Evolutionary conservation across 2,113 vertebrate species (phyloP), one percentile per base, ranked within the genome.

Genomic region (Scophthalmus maximus): DNA sequence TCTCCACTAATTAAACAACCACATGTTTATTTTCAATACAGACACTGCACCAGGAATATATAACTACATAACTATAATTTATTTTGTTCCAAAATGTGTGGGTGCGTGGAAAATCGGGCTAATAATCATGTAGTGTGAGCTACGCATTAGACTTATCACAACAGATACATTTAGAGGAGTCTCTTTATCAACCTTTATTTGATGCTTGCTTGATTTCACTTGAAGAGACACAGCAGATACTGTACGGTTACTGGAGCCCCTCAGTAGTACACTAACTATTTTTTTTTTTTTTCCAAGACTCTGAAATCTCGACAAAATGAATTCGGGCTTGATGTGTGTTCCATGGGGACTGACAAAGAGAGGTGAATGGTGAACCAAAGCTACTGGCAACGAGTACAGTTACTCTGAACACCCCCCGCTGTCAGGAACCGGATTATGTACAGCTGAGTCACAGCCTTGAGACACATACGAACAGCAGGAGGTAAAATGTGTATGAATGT

Each of bases 361-460:
- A 38, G 22, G n/a, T 23, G 27, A 58, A 76, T 40, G 50, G 53
- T 60, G 26, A 71, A 69, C 15, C 10, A 15, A 44, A 68, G 56
- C 46, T 68, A 32, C 40, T 64, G 42, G 49, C 20, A 44, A 5
- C 22, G 17, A 2, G 71, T 49, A 59, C 69, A 73, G 71, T 76
- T 51, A 60, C 49, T 25, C 57, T 63, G 29, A 79, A 79, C 69
- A 66, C 42, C 69, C 46, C 50, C 56, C 61, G 8, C 11, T 78
- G 53, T 73, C 67, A 62, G 53, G 58, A 72, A 69, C 22, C 14
- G 8, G 56, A 66, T 38, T 59, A 55, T 5, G 42, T 44, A 59
- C 51, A 44, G 5, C 79, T 85, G 56, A 85, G 36, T 85, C 73
- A 76, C 29, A 63, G 36, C 36, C 32, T 57, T 36, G 51, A 56